Conservation (phyloP, 1,140 invertebrate species). For the Apis mellifera region DNA sequence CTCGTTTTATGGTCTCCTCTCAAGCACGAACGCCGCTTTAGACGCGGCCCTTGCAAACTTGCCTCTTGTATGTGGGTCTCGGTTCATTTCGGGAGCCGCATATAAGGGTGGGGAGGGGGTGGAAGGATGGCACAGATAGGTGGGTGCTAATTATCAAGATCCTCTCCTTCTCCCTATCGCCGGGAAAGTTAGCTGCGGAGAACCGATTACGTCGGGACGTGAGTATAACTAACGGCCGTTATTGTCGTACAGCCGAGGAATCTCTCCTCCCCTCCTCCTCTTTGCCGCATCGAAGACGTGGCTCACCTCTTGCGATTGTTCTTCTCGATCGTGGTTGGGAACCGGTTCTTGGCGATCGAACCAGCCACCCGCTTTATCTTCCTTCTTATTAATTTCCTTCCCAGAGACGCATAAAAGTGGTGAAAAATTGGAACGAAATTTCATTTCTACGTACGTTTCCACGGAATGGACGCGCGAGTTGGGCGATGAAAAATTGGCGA, state of each 20-base stretch:
- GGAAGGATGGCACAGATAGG: constrained; percentile 41
- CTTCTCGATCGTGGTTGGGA: constrained; percentile 33
- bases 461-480: neutral
- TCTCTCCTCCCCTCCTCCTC: neutral
- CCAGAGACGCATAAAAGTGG: neutral
- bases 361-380: neutral
- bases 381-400: neutral
- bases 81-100: constrained; percentile 51
- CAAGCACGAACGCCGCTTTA: constrained; percentile 37
- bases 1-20: constrained; percentile 47
- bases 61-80: constrained; percentile 57
- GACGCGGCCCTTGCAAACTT: constrained; percentile 47
- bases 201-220: constrained; percentile 60
- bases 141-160: constrained; percentile 67
- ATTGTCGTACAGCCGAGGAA: constrained; percentile 34
- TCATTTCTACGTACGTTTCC: neutral
- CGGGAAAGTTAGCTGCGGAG: constrained; percentile 54
- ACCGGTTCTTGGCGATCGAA: constrained; percentile 20
- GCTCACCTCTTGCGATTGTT: neutral
- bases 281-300: constrained; percentile 10
- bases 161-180: constrained; percentile 52
- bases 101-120: neutral
- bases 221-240: constrained; percentile 62
- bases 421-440: constrained; percentile 10
- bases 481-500: constrained; percentile 4